phyloP scores from a whole-genome alignment of 92 coral and sea anemone species.

The Porites evermanni region DNA sequence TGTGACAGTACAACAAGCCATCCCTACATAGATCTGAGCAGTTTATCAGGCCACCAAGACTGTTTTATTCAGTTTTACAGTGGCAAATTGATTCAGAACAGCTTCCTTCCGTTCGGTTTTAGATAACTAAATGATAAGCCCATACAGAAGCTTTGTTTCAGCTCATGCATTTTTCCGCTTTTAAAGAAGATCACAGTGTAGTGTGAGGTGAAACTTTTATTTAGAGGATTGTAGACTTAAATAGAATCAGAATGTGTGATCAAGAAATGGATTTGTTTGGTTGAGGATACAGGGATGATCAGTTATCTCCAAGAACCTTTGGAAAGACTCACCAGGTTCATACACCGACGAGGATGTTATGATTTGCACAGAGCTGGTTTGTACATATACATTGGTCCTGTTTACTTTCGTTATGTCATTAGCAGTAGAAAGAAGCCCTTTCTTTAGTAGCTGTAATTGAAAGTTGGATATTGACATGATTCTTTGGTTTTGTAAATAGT shows the following conservation, averaged over 20 bases:
- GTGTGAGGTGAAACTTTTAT: not conserved
- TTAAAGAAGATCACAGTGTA: not conserved
- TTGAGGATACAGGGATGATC: not conserved
- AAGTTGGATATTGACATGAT: no score
- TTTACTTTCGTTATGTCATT: not conserved
- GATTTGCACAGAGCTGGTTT: conserved; percentile 26
- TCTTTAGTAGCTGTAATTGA: not conserved
- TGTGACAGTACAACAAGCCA: not conserved
- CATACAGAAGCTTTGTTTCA: not conserved
- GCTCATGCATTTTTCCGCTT: not conserved
- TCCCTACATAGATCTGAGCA: not conserved
- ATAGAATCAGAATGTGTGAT: not conserved
- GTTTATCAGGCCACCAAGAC: not conserved
- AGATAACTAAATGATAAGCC: conserved; percentile 3
- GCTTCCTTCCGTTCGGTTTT: conserved; percentile 7
- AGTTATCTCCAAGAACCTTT: conserved; percentile 22
- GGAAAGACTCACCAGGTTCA: not conserved
- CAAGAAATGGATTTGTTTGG: not conserved
- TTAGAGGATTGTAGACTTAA: not conserved
- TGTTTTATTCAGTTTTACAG: not conserved
- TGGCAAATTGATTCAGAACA: not conserved
- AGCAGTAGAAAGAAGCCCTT: not conserved
- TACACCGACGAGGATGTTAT: conserved; percentile 13
- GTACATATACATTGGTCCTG: not conserved
- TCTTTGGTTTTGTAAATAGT: no score